Base-by-base conservation (phyloP, 2,888 invertebrate genomes). In the Argyresthia albistria region DNA sequence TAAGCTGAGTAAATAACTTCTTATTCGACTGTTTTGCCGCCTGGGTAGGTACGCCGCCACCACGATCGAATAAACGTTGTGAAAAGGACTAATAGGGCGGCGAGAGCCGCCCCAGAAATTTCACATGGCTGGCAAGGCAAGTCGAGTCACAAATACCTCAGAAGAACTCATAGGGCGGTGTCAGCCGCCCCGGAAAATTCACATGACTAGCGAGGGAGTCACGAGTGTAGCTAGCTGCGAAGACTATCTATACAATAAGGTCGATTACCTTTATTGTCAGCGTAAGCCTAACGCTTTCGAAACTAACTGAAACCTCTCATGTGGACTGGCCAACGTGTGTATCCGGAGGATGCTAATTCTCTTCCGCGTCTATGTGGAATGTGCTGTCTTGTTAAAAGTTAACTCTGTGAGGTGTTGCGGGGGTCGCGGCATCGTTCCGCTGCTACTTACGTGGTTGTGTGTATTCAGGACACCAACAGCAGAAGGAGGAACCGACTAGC, bases 401-500 rank as follows among this genome's bases (percentile, higher is more conserved):
- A 58, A 57, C 56, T 59, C 61, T 63, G 58, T 64, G 63, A 66
- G 58, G 63, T 64, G 69, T 66, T 69, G 62, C 65, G 63, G 64
- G 61, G 63, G 59, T 62, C 58, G 57, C 55, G 53, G 50, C 46
- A 25, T 25, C 25, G 55, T 52, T 46, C 69, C 78, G 76, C 74
- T 69, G 80, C 83, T 81, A 81, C 79, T 84, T 73, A 83, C 67
- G 75, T 71, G 81, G 80, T 80, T 87, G 70, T 83, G 82, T 87
- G 84, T 80, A 81, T 83, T 71, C 91, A 95, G 96, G 95, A 91
- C 95, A 96, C 91, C 95, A 95, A 91, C 90, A 95, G 91, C 95
- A 95, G 79, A 95, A 95, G 88, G 93, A 91, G 74, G 95, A 95
- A 84, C 94, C 93, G 69, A 95, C 93, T 89, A 95, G 95, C 80